Conservation (phyloP, 1,140 invertebrate genomes). For the Monomorium pharaonis region DNA sequence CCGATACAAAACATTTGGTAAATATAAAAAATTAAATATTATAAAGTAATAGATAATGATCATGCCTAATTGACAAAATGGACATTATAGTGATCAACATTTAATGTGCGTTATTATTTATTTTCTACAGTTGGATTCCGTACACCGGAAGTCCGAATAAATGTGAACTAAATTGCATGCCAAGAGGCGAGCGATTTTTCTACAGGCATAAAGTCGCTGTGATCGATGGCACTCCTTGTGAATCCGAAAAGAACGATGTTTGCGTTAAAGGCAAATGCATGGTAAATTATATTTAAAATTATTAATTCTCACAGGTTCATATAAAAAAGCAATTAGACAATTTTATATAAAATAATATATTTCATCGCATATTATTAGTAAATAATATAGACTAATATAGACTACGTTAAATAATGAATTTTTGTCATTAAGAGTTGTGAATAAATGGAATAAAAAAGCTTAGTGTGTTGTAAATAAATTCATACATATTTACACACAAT, state of each 20-base stretch:
- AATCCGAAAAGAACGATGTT: conserved; percentile 92
- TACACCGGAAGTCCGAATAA: conserved; percentile 94
- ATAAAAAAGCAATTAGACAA: background rate
- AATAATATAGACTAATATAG: background rate
- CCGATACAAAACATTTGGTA: background rate
- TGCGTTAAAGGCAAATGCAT: conserved; percentile 97
- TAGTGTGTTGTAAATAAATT: too few relatives aligned
- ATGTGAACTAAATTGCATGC: conserved; percentile 98
- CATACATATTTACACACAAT: too few relatives aligned
- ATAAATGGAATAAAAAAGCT: background rate
- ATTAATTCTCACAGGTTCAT: conserved; percentile 39
- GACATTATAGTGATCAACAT: background rate
- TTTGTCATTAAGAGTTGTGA: background rate
- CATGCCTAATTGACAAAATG: background rate
- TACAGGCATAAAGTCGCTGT: conserved; percentile 94
- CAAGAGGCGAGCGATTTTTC: conserved; percentile 96
- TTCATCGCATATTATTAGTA: background rate
- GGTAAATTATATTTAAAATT: conserved; percentile 85
- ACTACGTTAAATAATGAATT: background rate
- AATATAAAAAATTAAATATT: background rate
- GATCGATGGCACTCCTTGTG: conserved; percentile 95
- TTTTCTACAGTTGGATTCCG: conserved; percentile 90
- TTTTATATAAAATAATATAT: background rate
- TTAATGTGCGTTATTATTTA: conserved; percentile 48
- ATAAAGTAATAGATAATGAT: background rate